Conservation (phyloP, 2,888 invertebrate species). For the Sepioteuthis lessoniana region DNA sequence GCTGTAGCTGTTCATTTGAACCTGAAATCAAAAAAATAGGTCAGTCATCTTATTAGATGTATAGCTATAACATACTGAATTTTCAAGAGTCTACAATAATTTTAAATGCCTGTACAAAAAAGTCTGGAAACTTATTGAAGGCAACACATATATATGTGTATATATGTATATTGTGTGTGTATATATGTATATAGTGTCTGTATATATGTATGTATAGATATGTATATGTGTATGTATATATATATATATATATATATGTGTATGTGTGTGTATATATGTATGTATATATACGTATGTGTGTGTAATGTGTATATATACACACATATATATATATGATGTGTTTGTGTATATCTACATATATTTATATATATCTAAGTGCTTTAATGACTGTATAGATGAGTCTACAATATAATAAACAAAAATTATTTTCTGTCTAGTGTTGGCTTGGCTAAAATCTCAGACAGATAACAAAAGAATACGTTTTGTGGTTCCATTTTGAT, state of each 20-base stretch:
- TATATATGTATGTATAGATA: background rate
- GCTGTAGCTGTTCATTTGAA: no score
- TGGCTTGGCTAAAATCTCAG: background rate
- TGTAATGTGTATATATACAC: background rate
- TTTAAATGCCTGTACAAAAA: no score
- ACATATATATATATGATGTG: background rate
- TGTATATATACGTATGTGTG: background rate
- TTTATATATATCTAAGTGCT: background rate
- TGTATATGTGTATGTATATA: background rate
- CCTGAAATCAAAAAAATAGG: no score
- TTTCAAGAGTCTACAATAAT: no score
- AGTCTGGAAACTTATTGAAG: no score
- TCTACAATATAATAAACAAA: background rate
- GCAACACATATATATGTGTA: no score
- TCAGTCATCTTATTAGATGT: no score
- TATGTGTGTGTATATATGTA: background rate
- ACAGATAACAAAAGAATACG: background rate
- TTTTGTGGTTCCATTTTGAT: background rate
- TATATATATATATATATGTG: background rate
- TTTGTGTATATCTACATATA: background rate
- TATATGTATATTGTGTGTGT: background rate
- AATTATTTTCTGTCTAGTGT: background rate
- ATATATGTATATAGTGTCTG: background rate
- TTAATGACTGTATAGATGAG: background rate
- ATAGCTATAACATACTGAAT: no score